Evolutionary conservation across 2,797 vertebrate species (phyloP), one percentile per base, ranked within the genome.

Genomic region (Pyrrhura leucotis): DNA sequence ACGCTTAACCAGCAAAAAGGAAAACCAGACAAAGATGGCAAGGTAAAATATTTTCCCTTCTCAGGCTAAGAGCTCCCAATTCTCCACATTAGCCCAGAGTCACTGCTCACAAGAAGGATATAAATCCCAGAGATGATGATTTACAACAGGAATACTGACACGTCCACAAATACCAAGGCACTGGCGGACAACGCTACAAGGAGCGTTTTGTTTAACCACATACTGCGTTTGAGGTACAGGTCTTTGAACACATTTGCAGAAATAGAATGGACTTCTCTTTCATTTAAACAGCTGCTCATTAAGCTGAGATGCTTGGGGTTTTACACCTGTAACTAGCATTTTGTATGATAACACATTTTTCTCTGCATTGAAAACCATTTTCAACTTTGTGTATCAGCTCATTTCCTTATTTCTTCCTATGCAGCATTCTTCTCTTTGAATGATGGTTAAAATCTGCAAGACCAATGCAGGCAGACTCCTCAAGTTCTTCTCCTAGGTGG

Each of bases 81-180:
- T 56, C 59, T 58, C 51, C 6, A 5, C 62, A 40, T 80, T 84
- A 87, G 93, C 91, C 88, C 81, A 90, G 47, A 89, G 93, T 62
- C 79, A 94, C 56, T 87, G 84, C 74, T 90, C 42, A 50, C 33
- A 89, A 77, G 16, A 19, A 80, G 75, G 88, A 80, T 85, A 76
- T 89, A 95, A 94, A 92, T 84, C 84, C 58, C 65, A 54, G 53
- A 80, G 66, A 65, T 75, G 51, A 56, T 12, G 88, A 96, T 94
- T 90, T 96, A 95, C 59, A 93, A 37, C 62, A 82, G 47, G 82
- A 93, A 90, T 45, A 63, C 80, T 85, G 91, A 92, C 90, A 85
- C 2, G 4, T 50, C 42, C 84, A 73, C 94, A 96, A 94, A 95
- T 92, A 91, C 13, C 89, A 93, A 72, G 7, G 12, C 62, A 68